Base-by-base conservation (phyloP, 2,888 invertebrate species). In the Dastarcus helophoroides region DNA sequence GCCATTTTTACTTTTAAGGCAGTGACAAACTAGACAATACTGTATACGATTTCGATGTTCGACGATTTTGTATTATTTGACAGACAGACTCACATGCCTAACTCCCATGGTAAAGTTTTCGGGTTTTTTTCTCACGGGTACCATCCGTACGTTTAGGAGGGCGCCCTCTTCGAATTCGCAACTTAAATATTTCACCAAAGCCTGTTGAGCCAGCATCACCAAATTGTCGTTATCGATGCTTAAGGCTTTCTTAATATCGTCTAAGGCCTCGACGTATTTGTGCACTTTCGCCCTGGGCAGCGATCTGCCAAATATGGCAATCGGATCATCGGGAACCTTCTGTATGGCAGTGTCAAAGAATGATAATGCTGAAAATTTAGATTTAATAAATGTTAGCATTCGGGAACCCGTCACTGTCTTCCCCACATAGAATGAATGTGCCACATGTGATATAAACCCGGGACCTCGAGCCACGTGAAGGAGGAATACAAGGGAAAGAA, bases 301-400 rank as follows among this genome's bases (percentile, higher is more conserved):
- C 38, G 71, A 67, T 25, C 72, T 58, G 0, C 71, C 72, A 16
- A 71, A 57, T 13, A 73, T 51, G 0, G 71, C 65, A 29, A 63
- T 59, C 9, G 67, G 64, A 43, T 73, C 71, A 16, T 61, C 39
- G 3, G 60, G 59, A 2, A 50, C 16, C 9, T n/a, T n/a, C n/a
- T n/a, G n/a, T n/a, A n/a, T n/a, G n/a, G n/a, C n/a, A n/a, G n/a
- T n/a, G n/a, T n/a, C n/a, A n/a, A n/a, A n/a, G n/a, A n/a, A n/a
- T n/a, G n/a, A n/a, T n/a, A n/a, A n/a, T n/a, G n/a, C n/a, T n/a
- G n/a, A n/a, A n/a, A n/a, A n/a, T n/a, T n/a, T n/a, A n/a, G n/a
- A n/a, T n/a, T n/a, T n/a, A n/a, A n/a, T n/a, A n/a, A n/a, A n/a
- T n/a, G n/a, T n/a, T n/a, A n/a, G n/a, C n/a, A n/a, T n/a, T n/a